Evolutionary conservation across 2,113 vertebrate species (phyloP).

Genomic region (Connochaetes taurinus): DNA sequence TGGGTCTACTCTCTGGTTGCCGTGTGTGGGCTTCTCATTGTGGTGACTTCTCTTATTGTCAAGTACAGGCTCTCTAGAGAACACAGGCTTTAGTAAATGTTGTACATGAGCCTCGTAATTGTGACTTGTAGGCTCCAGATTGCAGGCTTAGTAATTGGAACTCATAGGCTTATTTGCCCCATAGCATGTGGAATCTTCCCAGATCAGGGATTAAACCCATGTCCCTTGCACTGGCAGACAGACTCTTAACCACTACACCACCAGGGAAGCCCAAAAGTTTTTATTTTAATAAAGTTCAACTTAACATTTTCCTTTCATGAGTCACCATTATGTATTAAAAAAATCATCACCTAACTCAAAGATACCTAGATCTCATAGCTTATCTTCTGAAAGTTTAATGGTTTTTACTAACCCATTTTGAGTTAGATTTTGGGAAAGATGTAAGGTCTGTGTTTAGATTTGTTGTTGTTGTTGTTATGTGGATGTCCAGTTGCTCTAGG

Average conservation of each 20-base stretch:
- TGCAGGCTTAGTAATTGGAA: neutral
- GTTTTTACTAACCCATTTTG: neutral
- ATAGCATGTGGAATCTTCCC: neutral
- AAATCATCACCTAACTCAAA: neutral
- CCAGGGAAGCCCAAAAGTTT: neutral
- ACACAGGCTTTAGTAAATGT: neutral
- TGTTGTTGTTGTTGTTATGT: neutral
- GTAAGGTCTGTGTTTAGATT: neutral
- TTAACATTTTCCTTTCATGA: neutral
- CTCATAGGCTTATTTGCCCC: neutral
- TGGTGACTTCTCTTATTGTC: neutral
- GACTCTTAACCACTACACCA: neutral
- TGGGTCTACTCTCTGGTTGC: rapidly evolving
- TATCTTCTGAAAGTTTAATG: neutral
- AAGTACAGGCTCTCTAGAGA: neutral
- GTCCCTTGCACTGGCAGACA: neutral
- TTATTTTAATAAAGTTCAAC: neutral
- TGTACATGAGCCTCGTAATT: neutral
- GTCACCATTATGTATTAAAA: neutral
- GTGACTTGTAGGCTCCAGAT: neutral
- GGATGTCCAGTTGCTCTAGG: neutral
- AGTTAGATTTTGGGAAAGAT: neutral
- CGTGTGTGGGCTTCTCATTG: rapidly evolving
- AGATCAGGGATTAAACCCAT: neutral
- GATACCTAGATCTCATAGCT: neutral